Evolutionary conservation across 1,140 invertebrate species (phyloP).

Genomic region (Cylas formicarius): DNA sequence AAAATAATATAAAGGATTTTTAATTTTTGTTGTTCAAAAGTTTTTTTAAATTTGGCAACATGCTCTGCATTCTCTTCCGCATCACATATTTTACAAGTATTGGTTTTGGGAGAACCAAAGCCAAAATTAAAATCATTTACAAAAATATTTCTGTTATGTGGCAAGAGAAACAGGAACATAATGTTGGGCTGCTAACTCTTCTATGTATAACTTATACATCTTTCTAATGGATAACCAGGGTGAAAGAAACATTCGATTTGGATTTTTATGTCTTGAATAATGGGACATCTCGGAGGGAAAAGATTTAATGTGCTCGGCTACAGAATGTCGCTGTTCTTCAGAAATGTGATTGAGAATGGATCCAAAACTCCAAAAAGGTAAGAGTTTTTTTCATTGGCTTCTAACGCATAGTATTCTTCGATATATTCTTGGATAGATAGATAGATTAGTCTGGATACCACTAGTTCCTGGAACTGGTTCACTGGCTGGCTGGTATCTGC

Average conservation of each 20-base stretch:
- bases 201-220: slow-evolving; percentile 5
- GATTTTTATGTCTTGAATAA: no score
- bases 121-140: slow-evolving; percentile 6
- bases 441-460: no score
- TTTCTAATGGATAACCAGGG: slow-evolving; percentile 9
- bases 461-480: no score
- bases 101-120: slow-evolving; percentile 8
- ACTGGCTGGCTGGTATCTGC: no score
- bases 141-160: no score
- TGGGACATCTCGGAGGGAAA: no score
- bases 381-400: no score
- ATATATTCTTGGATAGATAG: no score
- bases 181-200: slow-evolving; percentile 1
- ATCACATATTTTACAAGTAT: slow-evolving; percentile 4
- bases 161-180: slow-evolving; percentile 1
- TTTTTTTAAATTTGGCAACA: slow-evolving; percentile 2
- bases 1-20: no score
- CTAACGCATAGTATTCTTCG: no score
- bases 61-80: slow-evolving; percentile 1
- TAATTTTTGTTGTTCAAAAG: slow-evolving; percentile 8
- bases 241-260: no score
- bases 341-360: slow-evolving; percentile 11
- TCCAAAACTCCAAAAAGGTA: no score
- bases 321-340: slow-evolving; percentile 1
- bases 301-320: slow-evolving; percentile 1